Evolutionary conservation across 2,797 vertebrate species (phyloP).

Genomic region (Neostethus bicornis): DNA sequence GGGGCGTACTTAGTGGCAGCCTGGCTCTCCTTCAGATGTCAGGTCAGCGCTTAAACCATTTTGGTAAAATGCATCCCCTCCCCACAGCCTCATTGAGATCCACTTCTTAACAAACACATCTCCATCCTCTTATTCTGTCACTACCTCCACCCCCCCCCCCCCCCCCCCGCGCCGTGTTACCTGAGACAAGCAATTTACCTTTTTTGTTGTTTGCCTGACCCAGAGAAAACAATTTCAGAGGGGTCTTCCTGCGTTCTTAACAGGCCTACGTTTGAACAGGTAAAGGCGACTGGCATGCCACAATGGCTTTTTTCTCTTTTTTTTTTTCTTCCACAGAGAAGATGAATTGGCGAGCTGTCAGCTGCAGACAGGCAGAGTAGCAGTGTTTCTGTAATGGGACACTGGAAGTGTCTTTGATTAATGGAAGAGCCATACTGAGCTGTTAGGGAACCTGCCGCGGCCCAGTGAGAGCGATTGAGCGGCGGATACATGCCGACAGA

Average conservation of each 20-base stretch:
- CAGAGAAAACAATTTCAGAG: conserved; percentile 87
- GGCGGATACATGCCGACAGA: conserved; percentile 83
- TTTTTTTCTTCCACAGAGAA: conserved; percentile 72
- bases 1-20: conserved; percentile 52
- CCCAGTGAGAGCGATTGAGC: conserved; percentile 82
- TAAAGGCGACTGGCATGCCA: conserved; percentile 73
- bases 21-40: conserved; percentile 39
- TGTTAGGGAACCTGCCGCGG: conserved; percentile 82
- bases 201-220: conserved; percentile 86
- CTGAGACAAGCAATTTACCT: conserved; percentile 86
- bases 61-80: conserved; percentile 48
- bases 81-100: conserved; percentile 70
- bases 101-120: conserved; percentile 79
- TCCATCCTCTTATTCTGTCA: conserved; percentile 64
- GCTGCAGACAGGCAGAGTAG: conserved; percentile 88
- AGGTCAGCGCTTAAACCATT: conserved; percentile 43
- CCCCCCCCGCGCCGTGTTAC: conserved; percentile 65
- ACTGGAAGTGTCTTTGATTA: conserved; percentile 97
- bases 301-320: conserved; percentile 61
- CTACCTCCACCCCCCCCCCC: conserved; percentile 37
- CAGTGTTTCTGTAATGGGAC: conserved; percentile 94
- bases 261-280: conserved; percentile 79
- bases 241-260: conserved; percentile 82
- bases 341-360: conserved; percentile 94
- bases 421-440: conserved; percentile 86